Percentiles rank a stretch among this genome's conserved stretches.
phyloP scores from a whole-genome alignment of 2,888 invertebrate species.

The Hyppa rectilinea region DNA sequence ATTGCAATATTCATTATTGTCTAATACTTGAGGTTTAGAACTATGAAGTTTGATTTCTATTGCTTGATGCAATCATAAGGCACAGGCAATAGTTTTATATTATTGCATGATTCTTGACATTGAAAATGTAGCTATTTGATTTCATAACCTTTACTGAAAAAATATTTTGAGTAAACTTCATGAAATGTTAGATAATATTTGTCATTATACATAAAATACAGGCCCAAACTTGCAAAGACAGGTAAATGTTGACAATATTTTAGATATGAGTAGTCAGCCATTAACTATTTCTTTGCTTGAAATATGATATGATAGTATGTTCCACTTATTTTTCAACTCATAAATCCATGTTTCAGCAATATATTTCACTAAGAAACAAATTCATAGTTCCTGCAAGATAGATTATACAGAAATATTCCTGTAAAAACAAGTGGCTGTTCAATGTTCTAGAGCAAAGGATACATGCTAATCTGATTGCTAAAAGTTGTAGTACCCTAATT shows the following conservation, averaged over 20 bases:
- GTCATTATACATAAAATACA: constrained; percentile 1
- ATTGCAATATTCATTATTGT: neutral
- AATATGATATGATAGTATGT: constrained; percentile 44
- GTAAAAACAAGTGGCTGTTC: constrained; percentile 39
- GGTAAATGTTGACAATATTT: constrained; percentile 24
- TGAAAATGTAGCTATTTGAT: constrained; percentile 19
- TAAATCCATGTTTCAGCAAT: constrained; percentile 3
- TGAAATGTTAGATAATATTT: constrained; percentile 6
- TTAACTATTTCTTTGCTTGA: constrained; percentile 28
- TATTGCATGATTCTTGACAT: constrained; percentile 42
- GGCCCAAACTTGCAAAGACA: constrained; percentile 6
- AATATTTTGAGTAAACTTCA: no score
- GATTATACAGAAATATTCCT: neutral
- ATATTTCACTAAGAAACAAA: constrained; percentile 5
- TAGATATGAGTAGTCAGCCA: constrained; percentile 16
- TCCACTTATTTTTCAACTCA: constrained; percentile 23
- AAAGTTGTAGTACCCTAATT: constrained; percentile 33
- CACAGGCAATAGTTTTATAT: constrained; percentile 29
- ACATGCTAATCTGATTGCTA: constrained; percentile 37
- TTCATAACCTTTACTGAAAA: constrained; percentile 1
- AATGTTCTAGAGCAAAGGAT: constrained; percentile 29
- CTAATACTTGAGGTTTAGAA: constrained; percentile 7
- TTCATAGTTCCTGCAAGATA: neutral
- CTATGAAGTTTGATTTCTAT: constrained; percentile 14
- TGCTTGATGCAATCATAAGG: constrained; percentile 18